Conservation (phyloP, 2,797 vertebrate species). For the Eidolon dupreanum region DNA sequence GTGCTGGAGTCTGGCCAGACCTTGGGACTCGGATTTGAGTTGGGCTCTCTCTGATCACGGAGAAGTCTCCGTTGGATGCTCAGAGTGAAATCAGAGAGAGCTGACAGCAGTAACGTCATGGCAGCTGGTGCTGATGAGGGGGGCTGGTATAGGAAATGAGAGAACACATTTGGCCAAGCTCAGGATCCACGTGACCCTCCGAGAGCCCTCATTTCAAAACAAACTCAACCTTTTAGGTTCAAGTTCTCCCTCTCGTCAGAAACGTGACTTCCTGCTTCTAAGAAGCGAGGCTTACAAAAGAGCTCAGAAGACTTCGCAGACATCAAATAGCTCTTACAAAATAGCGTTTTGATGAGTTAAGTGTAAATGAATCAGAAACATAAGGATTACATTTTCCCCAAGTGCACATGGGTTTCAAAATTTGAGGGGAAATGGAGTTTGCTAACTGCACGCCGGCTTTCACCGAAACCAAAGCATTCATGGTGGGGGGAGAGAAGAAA, state of each 20-base stretch:
- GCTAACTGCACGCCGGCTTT: conserved; percentile 66
- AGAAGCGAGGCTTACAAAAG: conserved; percentile 72
- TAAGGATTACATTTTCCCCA: conserved; percentile 81
- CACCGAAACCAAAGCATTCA: conserved; percentile 63
- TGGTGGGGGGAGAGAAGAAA: conserved; percentile 60
- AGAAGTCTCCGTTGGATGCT: not conserved
- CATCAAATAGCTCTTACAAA: conserved; percentile 82
- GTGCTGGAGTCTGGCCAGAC: not conserved
- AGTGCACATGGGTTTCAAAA: conserved; percentile 78
- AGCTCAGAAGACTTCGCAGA: conserved; percentile 66
- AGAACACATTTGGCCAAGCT: conserved; percentile 63
- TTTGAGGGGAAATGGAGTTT: conserved; percentile 72
- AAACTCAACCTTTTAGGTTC: conserved; percentile 76
- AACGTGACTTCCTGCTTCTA: conserved; percentile 78
- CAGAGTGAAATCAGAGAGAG: not conserved
- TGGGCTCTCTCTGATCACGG: not conserved
- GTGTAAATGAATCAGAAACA: conserved; percentile 84
- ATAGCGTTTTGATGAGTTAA: conserved; percentile 82
- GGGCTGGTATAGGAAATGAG: conserved; percentile 62
- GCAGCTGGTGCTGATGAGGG: not conserved
- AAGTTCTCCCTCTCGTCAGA: conserved; percentile 66
- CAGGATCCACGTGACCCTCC: conserved; percentile 48
- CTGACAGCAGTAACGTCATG: not conserved
- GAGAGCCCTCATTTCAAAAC: conserved; percentile 69
- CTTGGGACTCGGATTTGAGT: not conserved